A percentile compares a stretch with the other conserved stretches of the same genome.
phyloP scores from a whole-genome alignment of 1,140 invertebrate genomes.

The Drosophila jambulina region DNA sequence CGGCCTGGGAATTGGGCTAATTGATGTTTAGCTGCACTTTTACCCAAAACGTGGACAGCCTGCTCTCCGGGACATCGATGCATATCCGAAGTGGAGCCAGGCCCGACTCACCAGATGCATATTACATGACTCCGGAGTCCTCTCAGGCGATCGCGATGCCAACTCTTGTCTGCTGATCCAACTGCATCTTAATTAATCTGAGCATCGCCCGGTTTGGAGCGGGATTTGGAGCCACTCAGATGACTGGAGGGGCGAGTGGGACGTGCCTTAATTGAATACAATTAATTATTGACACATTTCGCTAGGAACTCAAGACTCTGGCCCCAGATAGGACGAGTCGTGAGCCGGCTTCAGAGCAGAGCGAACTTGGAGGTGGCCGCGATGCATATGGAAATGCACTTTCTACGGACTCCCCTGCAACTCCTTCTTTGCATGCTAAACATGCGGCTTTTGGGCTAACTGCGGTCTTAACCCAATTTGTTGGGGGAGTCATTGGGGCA shows the following conservation, averaged over 20 bases:
- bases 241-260: neutral
- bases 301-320: slow-evolving; percentile 40
- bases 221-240: neutral
- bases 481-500: slow-evolving; percentile 26
- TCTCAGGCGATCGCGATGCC: slow-evolving; percentile 12
- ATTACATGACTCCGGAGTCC: slow-evolving; percentile 58
- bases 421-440: slow-evolving; percentile 34
- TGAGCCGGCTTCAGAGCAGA: slow-evolving; percentile 29
- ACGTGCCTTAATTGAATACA: slow-evolving; percentile 78
- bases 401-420: slow-evolving; percentile 43
- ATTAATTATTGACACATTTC: slow-evolving; percentile 84
- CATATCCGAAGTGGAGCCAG: slow-evolving; percentile 43
- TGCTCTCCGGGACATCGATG: slow-evolving; percentile 37
- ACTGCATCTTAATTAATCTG: slow-evolving; percentile 74
- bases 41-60: slow-evolving; percentile 73
- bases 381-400: slow-evolving; percentile 72
- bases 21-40: slow-evolving; percentile 84
- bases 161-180: slow-evolving; percentile 40
- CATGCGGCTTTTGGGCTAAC: slow-evolving; percentile 58
- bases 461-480: slow-evolving; percentile 64
- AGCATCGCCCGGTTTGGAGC: slow-evolving; percentile 8
- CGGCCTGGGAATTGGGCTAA: slow-evolving; percentile 81
- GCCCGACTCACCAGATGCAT: slow-evolving; percentile 31
- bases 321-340: slow-evolving; percentile 55
- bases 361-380: slow-evolving; percentile 29